Evolutionary conservation across 2,888 invertebrate species (phyloP).

Genomic region (Cacoxenus indagator): DNA sequence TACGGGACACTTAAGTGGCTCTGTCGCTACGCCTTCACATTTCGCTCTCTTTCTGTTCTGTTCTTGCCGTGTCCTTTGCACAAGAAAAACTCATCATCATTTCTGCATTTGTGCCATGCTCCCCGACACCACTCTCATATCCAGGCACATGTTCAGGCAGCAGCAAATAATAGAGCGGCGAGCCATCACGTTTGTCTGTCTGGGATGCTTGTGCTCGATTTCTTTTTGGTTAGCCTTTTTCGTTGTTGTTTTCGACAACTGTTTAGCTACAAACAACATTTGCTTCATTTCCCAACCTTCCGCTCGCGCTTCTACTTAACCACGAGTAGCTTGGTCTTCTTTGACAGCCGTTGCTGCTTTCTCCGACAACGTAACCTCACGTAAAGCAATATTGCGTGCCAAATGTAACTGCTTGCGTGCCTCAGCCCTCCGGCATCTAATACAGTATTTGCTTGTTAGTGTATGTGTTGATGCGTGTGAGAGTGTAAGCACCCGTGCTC

Average conservation of each 20-base stretch:
- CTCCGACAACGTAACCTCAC: slow-evolving; percentile 55
- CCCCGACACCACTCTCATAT: background rate
- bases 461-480: background rate
- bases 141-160: slow-evolving; percentile 18
- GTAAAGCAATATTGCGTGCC: slow-evolving; percentile 48
- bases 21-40: no score
- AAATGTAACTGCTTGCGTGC: slow-evolving; percentile 38
- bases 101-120: slow-evolving; percentile 45
- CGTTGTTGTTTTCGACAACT: background rate
- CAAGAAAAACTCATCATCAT: slow-evolving; percentile 52
- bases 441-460: background rate
- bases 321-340: background rate
- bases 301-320: background rate
- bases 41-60: slow-evolving; percentile 20
- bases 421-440: background rate
- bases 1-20: slow-evolving; percentile 13
- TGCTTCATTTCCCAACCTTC: background rate
- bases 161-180: slow-evolving; percentile 16
- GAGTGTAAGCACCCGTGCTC: background rate
- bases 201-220: background rate
- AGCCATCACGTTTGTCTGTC: slow-evolving; percentile 5
- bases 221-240: background rate
- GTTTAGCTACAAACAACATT: background rate
- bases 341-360: slow-evolving; percentile 17
- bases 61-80: background rate